Conservation (phyloP, 2,797 vertebrate genomes). For the Orientallactaga sibirica region DNA sequence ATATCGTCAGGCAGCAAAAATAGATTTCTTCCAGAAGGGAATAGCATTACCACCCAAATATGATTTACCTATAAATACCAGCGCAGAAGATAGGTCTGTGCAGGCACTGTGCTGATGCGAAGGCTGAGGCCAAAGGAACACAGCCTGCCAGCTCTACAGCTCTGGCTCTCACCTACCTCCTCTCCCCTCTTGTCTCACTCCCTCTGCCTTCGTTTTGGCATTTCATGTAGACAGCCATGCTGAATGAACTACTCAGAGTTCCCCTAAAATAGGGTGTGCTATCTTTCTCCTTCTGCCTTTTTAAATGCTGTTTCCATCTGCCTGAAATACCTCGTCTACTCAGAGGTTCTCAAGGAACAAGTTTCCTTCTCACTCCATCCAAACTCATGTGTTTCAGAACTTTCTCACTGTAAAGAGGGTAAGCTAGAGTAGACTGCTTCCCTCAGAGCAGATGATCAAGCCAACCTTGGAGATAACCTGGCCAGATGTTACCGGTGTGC, state of each 20-base stretch:
- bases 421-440: not conserved
- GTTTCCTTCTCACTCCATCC: not conserved
- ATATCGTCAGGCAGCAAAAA: slow-evolving; percentile 47
- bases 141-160: not conserved
- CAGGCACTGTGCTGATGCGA: not conserved
- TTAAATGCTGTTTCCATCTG: slow-evolving; percentile 41
- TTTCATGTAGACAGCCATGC: not conserved
- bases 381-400: not conserved
- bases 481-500: not conserved
- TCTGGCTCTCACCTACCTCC: not conserved
- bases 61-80: slow-evolving; percentile 42
- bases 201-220: not conserved
- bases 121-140: not conserved
- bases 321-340: slow-evolving; percentile 29
- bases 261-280: slow-evolving; percentile 55
- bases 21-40: slow-evolving; percentile 60
- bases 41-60: slow-evolving; percentile 17
- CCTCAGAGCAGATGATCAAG: not conserved
- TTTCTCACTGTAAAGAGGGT: not conserved
- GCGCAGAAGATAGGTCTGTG: not conserved
- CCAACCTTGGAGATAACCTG: not conserved
- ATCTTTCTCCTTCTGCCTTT: slow-evolving; percentile 59
- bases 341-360: slow-evolving; percentile 30
- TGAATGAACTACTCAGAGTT: slow-evolving; percentile 19
- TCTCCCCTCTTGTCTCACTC: not conserved